phyloP scores from a whole-genome alignment of 2,113 vertebrate species.

The Nettapus auritus region DNA sequence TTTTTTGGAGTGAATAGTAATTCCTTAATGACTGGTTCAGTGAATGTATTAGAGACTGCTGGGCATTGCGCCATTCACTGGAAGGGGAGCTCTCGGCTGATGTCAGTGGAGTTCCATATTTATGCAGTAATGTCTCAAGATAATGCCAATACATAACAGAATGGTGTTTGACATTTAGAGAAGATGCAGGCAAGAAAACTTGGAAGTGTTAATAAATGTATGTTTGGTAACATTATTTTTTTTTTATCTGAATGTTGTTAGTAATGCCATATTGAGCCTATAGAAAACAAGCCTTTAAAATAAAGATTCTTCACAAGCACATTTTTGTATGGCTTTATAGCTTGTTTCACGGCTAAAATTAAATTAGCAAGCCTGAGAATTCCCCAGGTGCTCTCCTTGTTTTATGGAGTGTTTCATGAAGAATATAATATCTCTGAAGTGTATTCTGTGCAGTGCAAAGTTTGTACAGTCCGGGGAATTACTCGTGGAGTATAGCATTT shows the following conservation, averaged over 20 bases:
- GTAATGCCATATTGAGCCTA: conserved; percentile 18
- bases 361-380: not conserved
- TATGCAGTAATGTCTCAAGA: conserved; percentile 44
- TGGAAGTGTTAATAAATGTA: conserved; percentile 34
- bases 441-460: not conserved
- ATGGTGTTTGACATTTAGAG: conserved; percentile 29
- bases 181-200: not conserved
- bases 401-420: not conserved
- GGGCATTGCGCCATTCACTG: conserved; percentile 39
- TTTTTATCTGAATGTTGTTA: conserved; percentile 28
- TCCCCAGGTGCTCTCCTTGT: not conserved
- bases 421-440: not conserved
- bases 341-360: not conserved
- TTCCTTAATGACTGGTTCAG: conserved; percentile 20
- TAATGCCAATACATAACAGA: conserved; percentile 57
- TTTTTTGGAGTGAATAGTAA: not conserved
- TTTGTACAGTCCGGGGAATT: not conserved
- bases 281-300: not conserved
- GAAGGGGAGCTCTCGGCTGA: conserved; percentile 13
- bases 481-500: not conserved
- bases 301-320: not conserved
- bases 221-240: conserved; percentile 56
- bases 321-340: not conserved
- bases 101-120: conserved; percentile 39
- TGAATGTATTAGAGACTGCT: conserved; percentile 20